phyloP scores from a whole-genome alignment of 2,113 vertebrate genomes.

The Bufo gargarizans region DNA sequence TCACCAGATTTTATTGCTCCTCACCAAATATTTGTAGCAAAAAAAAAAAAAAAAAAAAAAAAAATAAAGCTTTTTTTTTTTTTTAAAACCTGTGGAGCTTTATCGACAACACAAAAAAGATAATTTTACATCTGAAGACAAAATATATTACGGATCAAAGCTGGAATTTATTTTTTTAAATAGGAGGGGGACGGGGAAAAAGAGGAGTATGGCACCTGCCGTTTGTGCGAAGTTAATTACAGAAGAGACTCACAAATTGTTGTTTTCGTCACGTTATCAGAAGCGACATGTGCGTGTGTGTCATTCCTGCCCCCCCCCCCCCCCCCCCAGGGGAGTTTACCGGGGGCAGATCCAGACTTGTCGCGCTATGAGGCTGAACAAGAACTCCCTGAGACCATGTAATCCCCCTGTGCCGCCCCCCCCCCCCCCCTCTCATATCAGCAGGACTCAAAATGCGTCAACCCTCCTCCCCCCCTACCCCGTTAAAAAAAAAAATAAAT shows the following conservation, averaged over 20 bases:
- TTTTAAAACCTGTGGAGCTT: slow-evolving; percentile 45
- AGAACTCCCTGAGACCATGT: slow-evolving; percentile 33
- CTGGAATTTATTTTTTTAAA: no score
- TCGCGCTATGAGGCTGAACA: neutral
- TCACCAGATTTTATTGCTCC: slow-evolving; percentile 43
- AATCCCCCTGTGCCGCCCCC: neutral
- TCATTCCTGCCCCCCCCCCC: neutral
- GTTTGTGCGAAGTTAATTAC: slow-evolving; percentile 30
- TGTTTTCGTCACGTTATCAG: slow-evolving; percentile 21
- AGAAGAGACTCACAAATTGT: neutral
- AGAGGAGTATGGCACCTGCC: neutral
- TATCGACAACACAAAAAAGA: slow-evolving; percentile 31
- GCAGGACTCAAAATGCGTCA: neutral
- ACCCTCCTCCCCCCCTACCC: neutral
- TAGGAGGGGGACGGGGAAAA: neutral
- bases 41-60: slow-evolving; percentile 27
- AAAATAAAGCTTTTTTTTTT: slow-evolving; percentile 39
- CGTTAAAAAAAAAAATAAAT: slow-evolving; percentile 1
- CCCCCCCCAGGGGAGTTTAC: neutral
- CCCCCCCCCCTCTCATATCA: neutral
- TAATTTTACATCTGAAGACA: slow-evolving; percentile 52
- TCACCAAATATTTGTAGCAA: slow-evolving; percentile 57
- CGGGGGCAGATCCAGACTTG: neutral
- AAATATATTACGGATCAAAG: slow-evolving; percentile 52
- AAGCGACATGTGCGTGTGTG: neutral